Conservation (phyloP, 2,113 vertebrate genomes). For the Uropsilus gracilis region DNA sequence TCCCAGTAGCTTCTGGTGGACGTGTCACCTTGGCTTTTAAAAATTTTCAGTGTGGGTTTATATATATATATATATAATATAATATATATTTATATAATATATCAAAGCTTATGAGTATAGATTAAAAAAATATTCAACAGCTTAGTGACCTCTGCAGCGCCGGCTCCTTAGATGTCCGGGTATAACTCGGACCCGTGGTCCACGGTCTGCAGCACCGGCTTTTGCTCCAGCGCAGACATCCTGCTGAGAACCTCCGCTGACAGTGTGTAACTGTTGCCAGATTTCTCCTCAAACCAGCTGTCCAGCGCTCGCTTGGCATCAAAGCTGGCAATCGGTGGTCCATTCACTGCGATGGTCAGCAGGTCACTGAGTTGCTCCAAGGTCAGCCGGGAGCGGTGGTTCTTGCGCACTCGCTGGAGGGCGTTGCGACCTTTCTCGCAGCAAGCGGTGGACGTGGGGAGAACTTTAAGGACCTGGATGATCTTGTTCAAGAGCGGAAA, state of each 20-base stretch:
- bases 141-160: conserved; percentile 80
- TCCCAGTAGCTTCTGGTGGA: conserved; percentile 86
- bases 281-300: conserved; percentile 99
- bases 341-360: conserved; percentile 92
- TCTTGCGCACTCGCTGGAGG: conserved; percentile 92
- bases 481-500: conserved; percentile 94
- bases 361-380: conserved; percentile 96
- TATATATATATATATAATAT: conserved; percentile 85
- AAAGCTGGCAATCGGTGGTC: conserved; percentile 92
- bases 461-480: conserved; percentile 92
- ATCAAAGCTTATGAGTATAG: conserved; percentile 90
- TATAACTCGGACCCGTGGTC: conserved; percentile 93
- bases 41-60: conserved; percentile 88
- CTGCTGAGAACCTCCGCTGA: conserved; percentile 92
- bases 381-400: conserved; percentile 92
- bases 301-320: conserved; percentile 95
- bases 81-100: conserved; percentile 89
- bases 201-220: conserved; percentile 88
- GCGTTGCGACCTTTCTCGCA: conserved; percentile 94
- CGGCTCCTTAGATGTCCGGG: conserved; percentile 88
- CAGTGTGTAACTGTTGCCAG: conserved; percentile 91
- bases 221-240: conserved; percentile 92
- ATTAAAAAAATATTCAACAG: conserved; percentile 87
- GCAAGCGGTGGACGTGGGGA: conserved; percentile 93
- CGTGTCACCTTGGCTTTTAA: conserved; percentile 80